These are phyloP conservation scores for Oxytorus armatus DNA, from an alignment of 2,888 invertebrate species.

Conservation along the genomic window DNA sequence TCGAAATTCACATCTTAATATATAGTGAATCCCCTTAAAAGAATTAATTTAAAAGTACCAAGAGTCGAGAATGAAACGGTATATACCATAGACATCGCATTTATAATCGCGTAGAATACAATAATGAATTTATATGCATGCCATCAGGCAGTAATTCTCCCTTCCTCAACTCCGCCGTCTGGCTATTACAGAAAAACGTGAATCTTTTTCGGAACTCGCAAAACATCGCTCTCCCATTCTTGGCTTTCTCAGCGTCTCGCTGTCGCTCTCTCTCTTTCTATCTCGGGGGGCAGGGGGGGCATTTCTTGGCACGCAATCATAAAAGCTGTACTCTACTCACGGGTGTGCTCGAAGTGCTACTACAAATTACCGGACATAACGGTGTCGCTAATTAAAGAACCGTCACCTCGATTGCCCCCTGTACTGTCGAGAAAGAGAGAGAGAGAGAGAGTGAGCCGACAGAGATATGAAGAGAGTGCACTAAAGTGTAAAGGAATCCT, in stretches of 20 bases:
- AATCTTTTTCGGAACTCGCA: slow-evolving; percentile 46
- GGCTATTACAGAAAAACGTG: slow-evolving; percentile 31
- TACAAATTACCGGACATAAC: slow-evolving; percentile 67
- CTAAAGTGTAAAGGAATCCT: slow-evolving; percentile 28
- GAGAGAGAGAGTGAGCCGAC: background rate
- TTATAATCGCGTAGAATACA: slow-evolving; percentile 28
- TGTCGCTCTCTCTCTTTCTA: slow-evolving; percentile 19
- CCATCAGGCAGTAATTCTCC: slow-evolving; percentile 15
- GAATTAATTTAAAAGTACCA: slow-evolving; percentile 7
- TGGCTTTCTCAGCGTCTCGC: slow-evolving; percentile 20
- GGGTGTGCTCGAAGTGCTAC: slow-evolving; percentile 56
- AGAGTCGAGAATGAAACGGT: background rate
- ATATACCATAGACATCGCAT: background rate
- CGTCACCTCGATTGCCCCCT: slow-evolving; percentile 43
- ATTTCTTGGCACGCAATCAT: slow-evolving; percentile 62
- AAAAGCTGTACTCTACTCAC: slow-evolving; percentile 34
- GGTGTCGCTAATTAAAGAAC: slow-evolving; percentile 68
- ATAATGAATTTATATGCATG: slow-evolving; percentile 41
- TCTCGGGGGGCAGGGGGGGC: slow-evolving; percentile 11
- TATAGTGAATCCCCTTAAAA: background rate
- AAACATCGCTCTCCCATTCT: slow-evolving; percentile 25
- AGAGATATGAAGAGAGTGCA: slow-evolving; percentile 1
- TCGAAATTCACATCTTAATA: too few species aligned
- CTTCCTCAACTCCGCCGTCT: background rate
- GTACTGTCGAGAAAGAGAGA: slow-evolving; percentile 13